Conservation (phyloP, 2,113 vertebrate species). For the Macquaria australasica region DNA sequence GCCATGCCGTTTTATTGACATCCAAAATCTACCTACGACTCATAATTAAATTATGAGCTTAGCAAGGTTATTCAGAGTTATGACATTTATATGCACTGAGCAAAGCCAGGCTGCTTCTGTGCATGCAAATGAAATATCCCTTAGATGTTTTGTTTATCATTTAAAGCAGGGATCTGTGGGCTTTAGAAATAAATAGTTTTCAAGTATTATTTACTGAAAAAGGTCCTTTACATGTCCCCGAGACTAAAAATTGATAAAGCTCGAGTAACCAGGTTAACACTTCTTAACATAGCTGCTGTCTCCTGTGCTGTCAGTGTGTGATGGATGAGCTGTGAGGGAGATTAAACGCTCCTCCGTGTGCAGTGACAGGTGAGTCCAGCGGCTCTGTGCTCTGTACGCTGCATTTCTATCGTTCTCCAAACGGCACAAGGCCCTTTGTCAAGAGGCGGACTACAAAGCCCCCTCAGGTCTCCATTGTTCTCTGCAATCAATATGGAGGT, state of each 20-base stretch:
- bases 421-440: slow-evolving; percentile 27
- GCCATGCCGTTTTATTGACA: slow-evolving; percentile 44
- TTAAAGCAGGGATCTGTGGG: background rate
- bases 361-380: slow-evolving; percentile 62
- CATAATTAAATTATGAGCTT: slow-evolving; percentile 57
- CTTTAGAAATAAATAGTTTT: background rate
- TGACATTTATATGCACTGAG: slow-evolving; percentile 39
- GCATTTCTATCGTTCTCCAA: slow-evolving; percentile 38
- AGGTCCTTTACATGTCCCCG: background rate
- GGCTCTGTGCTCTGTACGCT: slow-evolving; percentile 17
- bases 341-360: slow-evolving; percentile 58
- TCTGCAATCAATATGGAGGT: slow-evolving; percentile 56
- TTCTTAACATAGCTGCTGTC: slow-evolving; percentile 58
- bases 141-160: background rate
- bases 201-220: background rate
- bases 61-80: slow-evolving; percentile 47
- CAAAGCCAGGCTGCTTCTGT: background rate
- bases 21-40: slow-evolving; percentile 49
- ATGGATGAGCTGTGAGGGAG: slow-evolving; percentile 65
- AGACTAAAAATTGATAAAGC: slow-evolving; percentile 9
- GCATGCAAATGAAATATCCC: slow-evolving; percentile 5
- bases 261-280: slow-evolving; percentile 39
- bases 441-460: slow-evolving; percentile 50
- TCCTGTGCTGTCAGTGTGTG: slow-evolving; percentile 60
- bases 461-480: slow-evolving; percentile 55